A percentile compares a stretch with the other conserved stretches of the same genome.
Conservation (phyloP, 1,140 invertebrate species). For the Hylaeus volcanicus region DNA sequence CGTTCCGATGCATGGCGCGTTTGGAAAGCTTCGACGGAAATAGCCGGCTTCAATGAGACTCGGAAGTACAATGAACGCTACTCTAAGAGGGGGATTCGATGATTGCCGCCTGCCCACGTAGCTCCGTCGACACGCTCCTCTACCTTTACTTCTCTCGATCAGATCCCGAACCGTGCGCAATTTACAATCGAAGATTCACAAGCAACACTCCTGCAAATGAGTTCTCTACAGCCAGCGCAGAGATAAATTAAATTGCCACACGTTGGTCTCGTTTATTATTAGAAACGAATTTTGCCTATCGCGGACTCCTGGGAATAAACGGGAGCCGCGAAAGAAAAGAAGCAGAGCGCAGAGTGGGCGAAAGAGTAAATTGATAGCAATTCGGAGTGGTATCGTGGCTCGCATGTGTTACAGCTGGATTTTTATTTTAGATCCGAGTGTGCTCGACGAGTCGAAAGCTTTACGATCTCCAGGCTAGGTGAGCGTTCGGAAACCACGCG, state of each 20-base stretch:
- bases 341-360: neutral
- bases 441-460: slow-evolving; percentile 17
- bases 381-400: slow-evolving; percentile 21
- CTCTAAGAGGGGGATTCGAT: slow-evolving; percentile 33
- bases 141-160: no score
- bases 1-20: slow-evolving; percentile 30
- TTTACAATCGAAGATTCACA: no score
- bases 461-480: slow-evolving; percentile 11
- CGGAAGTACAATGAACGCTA: slow-evolving; percentile 52
- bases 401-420: slow-evolving; percentile 20
- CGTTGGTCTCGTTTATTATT: no score
- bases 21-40: slow-evolving; percentile 36
- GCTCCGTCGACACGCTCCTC: slow-evolving; percentile 2
- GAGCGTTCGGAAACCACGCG: neutral
- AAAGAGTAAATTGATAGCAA: slow-evolving; percentile 39
- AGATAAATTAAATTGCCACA: no score
- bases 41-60: slow-evolving; percentile 45
- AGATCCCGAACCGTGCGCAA: no score
- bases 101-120: slow-evolving; percentile 32
- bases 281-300: neutral
- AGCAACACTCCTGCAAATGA: no score
- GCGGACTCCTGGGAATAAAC: neutral
- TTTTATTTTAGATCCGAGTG: slow-evolving; percentile 26
- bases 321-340: neutral
- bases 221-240: no score